A percentile compares a stretch with the other conserved stretches of the same genome.
Evolutionary conservation across 2,888 invertebrate genomes (phyloP).

Genomic region (Athetis lepigone): DNA sequence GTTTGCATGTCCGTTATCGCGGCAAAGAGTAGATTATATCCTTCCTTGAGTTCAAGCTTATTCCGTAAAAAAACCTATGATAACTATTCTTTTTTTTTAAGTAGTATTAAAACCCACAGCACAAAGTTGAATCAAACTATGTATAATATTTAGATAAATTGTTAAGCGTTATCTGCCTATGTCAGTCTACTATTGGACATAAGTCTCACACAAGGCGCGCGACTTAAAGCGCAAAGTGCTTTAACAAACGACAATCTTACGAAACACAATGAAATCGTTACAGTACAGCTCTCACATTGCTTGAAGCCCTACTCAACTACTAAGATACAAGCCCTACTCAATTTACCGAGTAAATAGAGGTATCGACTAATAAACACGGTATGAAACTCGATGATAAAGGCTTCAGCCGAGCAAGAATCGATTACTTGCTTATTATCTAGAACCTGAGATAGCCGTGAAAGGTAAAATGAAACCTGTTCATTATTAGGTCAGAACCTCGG

Average conservation of each 20-base stretch:
- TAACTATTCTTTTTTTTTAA: too few species aligned
- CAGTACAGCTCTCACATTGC: neutral
- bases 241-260: neutral
- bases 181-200: neutral
- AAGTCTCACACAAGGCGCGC: too few species aligned
- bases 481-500: neutral
- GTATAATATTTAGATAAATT: too few species aligned
- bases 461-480: neutral
- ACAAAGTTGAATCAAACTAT: too few species aligned
- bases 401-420: slow-evolving; percentile 40
- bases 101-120: too few species aligned
- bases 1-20: too few species aligned
- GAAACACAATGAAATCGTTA: neutral
- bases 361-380: slow-evolving; percentile 28
- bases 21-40: too few species aligned
- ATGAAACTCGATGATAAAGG: slow-evolving; percentile 18
- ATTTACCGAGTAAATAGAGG: slow-evolving; percentile 27
- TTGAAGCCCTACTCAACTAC: slow-evolving; percentile 29
- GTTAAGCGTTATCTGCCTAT: too few species aligned
- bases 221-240: neutral
- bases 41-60: too few species aligned
- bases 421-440: slow-evolving; percentile 19
- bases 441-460: slow-evolving; percentile 4
- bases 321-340: too few species aligned
- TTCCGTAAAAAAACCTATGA: too few species aligned